These are phyloP conservation scores for Fukomys damarensis DNA, from an alignment of 2,113 vertebrate species.

Conservation along the genomic window DNA sequence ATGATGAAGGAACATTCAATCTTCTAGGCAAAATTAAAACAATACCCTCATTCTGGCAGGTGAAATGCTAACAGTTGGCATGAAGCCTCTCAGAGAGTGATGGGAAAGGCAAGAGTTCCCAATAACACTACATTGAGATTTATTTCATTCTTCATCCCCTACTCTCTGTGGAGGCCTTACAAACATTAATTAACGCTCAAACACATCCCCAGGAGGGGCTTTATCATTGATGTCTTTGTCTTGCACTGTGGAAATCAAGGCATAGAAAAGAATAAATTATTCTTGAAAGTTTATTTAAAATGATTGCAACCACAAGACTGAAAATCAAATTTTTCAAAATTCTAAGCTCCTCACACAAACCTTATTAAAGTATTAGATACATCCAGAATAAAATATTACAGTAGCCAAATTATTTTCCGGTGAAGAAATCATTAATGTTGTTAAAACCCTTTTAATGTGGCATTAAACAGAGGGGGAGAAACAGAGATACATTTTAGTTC, in stretches of 20 bases:
- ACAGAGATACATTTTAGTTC: neutral
- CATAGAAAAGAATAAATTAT: conserved; percentile 48
- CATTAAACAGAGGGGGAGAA: neutral
- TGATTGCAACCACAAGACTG: neutral
- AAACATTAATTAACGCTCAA: conserved; percentile 78
- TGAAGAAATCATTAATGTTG: neutral
- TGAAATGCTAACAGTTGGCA: conserved; percentile 74
- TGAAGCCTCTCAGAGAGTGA: conserved; percentile 72
- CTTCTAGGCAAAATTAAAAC: conserved; percentile 77
- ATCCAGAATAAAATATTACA: neutral
- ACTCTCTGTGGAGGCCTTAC: conserved; percentile 69
- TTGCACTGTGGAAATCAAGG: conserved; percentile 63
- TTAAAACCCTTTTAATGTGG: neutral
- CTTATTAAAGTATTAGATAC: neutral
- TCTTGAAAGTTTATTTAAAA: conserved; percentile 42
- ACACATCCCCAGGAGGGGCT: conserved; percentile 62
- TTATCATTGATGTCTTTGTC: conserved; percentile 69
- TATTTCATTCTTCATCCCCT: conserved; percentile 74
- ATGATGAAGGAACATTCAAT: conserved; percentile 67
- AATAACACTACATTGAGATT: conserved; percentile 68
- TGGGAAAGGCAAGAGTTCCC: conserved; percentile 56
- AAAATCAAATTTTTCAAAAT: neutral
- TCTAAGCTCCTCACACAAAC: neutral
- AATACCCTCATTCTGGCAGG: conserved; percentile 69
- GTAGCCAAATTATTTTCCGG: neutral